These are phyloP conservation scores for Anthophora plumipes DNA, from an alignment of 2,888 invertebrate species.

Conservation along the genomic window DNA sequence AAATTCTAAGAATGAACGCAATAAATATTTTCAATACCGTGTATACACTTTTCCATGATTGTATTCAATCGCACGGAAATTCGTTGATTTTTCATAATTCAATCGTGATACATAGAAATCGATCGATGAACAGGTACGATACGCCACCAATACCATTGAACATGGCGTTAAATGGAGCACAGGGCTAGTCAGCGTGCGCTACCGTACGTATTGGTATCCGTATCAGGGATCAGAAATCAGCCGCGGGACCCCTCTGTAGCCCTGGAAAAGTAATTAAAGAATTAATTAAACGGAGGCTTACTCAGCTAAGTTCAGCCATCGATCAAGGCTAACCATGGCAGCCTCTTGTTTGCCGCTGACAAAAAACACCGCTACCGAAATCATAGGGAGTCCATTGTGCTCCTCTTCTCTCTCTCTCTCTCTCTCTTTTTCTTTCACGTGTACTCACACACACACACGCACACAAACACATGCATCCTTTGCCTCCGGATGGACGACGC, in stretches of 20 bases:
- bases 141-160: not conserved
- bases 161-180: conserved; percentile 1
- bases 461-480: not conserved
- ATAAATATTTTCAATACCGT: too few relatives aligned
- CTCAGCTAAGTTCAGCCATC: conserved; percentile 82
- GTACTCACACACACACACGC: not conserved
- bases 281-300: conserved; percentile 83
- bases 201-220: conserved; percentile 72
- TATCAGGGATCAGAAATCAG: conserved; percentile 73
- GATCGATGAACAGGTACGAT: not conserved
- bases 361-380: conserved; percentile 81
- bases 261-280: conserved; percentile 82
- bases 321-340: conserved; percentile 79
- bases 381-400: conserved; percentile 78
- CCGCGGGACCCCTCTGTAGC: conserved; percentile 9
- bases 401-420: conserved; percentile 31
- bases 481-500: conserved; percentile 46
- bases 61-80: too few relatives aligned
- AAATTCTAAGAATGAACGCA: too few relatives aligned
- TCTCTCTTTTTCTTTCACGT: not conserved
- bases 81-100: too few relatives aligned
- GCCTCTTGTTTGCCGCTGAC: conserved; percentile 76
- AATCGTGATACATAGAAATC: too few relatives aligned
- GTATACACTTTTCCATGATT: too few relatives aligned
- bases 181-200: conserved; percentile 60